phyloP scores from a whole-genome alignment of 2,797 vertebrate species.

The Dromococcyx pavoninus region DNA sequence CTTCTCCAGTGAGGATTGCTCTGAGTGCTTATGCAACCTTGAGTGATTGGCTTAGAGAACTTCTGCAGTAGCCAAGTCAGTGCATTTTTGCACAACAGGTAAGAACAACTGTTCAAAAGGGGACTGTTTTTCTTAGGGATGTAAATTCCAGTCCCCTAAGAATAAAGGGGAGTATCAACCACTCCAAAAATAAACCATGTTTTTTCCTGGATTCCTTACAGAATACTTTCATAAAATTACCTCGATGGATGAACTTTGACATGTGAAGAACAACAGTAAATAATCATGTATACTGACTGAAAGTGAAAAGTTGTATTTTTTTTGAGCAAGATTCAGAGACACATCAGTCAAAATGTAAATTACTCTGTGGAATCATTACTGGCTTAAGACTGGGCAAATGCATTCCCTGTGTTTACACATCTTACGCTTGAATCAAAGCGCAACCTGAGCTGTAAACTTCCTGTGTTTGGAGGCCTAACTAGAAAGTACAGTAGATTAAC shows the following conservation, averaged over 20 bases:
- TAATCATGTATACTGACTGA: accelerated
- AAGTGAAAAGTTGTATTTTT: neutral
- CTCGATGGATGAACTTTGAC: neutral
- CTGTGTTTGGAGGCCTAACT: conserved; percentile 2
- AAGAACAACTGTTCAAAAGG: neutral
- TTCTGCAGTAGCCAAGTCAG: neutral
- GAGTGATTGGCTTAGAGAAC: neutral
- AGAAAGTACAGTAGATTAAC: neutral
- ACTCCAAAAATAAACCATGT: neutral
- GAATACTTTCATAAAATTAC: neutral
- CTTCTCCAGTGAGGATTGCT: conserved; percentile 11
- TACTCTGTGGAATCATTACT: neutral
- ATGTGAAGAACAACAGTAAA: neutral
- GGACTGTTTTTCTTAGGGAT: neutral
- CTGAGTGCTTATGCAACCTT: neutral
- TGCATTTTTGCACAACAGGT: neutral
- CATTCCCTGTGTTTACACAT: neutral
- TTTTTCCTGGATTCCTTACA: neutral
- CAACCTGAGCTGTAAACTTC: conserved; percentile 7
- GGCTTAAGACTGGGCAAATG: neutral
- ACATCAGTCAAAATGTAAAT: neutral
- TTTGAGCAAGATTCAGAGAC: neutral
- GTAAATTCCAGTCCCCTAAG: neutral
- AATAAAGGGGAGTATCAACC: neutral
- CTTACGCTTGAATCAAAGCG: neutral